A percentile compares a stretch with the other conserved stretches of the same genome.
Evolutionary conservation across 2,888 invertebrate species (phyloP).

Genomic region (Melieria crassipennis): DNA sequence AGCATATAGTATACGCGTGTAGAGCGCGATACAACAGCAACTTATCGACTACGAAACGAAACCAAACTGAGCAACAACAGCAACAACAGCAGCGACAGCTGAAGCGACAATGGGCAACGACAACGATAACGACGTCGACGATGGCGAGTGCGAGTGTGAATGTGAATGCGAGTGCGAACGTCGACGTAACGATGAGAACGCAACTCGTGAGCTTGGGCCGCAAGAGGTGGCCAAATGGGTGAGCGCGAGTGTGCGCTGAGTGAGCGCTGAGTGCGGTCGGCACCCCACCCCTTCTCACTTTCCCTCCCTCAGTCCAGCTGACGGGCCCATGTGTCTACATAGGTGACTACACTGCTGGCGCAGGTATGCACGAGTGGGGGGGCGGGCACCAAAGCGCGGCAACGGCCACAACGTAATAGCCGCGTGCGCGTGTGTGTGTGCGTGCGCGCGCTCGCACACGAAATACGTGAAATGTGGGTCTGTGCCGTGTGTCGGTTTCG

Average conservation of each 20-base stretch:
- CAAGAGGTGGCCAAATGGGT: no score
- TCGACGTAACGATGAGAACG: constrained; percentile 22
- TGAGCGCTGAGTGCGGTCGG: no score
- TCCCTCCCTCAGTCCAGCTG: no score
- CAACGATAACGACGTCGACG: constrained; percentile 10
- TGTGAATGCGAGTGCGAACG: background rate
- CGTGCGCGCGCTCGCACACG: background rate
- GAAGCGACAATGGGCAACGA: background rate
- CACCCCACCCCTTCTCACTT: no score
- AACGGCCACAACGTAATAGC: no score
- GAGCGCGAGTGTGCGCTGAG: no score
- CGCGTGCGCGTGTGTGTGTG: background rate
- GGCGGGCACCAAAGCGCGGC: background rate
- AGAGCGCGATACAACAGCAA: background rate
- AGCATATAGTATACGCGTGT: background rate
- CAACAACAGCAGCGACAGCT: constrained; percentile 2
- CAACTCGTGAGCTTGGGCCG: background rate
- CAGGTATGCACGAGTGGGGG: background rate
- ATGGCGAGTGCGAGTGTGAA: background rate
- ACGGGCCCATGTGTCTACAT: no score
- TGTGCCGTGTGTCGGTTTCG: background rate
- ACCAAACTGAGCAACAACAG: background rate
- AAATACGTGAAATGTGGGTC: background rate
- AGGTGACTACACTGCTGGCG: background rate
- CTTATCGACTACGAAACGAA: background rate